Conservation (phyloP, 2,797 vertebrate genomes). For the Chaetodon trifasciatus region DNA sequence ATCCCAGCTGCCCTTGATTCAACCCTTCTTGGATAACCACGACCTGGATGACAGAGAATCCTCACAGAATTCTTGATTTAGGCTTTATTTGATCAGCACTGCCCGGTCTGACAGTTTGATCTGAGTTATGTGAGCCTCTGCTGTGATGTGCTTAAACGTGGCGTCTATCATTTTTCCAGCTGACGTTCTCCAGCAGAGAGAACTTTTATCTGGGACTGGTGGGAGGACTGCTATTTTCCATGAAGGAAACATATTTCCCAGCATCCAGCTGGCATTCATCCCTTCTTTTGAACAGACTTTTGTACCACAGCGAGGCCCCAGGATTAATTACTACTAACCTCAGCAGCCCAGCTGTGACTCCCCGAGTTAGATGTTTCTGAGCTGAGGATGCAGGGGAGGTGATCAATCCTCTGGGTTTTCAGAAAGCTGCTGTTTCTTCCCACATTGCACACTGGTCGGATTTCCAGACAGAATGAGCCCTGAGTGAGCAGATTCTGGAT, state of each 20-base stretch:
- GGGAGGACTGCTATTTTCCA: background rate
- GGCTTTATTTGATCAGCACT: too few relatives aligned
- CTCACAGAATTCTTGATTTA: too few relatives aligned
- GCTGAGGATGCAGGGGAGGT: background rate
- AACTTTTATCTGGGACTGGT: background rate
- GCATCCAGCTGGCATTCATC: background rate
- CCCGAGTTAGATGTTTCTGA: constrained; percentile 13
- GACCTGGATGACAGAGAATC: too few relatives aligned
- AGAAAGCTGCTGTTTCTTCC: background rate
- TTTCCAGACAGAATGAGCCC: background rate
- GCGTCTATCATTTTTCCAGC: too few relatives aligned
- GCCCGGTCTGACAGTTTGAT: too few relatives aligned
- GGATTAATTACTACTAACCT: background rate
- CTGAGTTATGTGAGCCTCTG: too few relatives aligned
- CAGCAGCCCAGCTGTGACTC: constrained; percentile 36
- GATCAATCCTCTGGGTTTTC: constrained; percentile 17
- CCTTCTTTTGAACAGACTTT: background rate
- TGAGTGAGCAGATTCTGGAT: constrained; percentile 16
- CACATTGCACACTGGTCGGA: background rate
- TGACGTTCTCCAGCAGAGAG: constrained; percentile 14
- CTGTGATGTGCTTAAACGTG: too few relatives aligned
- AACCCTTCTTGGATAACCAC: too few relatives aligned
- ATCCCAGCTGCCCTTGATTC: too few relatives aligned
- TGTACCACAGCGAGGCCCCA: background rate
- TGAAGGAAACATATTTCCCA: background rate